Conservation (phyloP, 2,888 invertebrate genomes). For the Ischnura elegans region DNA sequence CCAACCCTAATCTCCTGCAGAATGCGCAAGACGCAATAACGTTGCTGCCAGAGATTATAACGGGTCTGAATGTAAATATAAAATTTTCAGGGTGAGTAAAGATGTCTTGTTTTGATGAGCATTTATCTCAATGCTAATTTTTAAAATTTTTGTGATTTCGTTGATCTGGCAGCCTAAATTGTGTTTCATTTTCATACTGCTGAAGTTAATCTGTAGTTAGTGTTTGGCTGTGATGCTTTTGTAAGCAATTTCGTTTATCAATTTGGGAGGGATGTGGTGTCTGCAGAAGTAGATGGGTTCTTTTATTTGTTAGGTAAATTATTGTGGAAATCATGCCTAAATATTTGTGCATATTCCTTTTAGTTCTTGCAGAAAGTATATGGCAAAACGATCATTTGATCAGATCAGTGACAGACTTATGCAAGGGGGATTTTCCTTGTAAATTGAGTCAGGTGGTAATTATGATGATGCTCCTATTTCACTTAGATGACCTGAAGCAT, state of each 20-base stretch:
- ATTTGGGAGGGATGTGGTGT: neutral
- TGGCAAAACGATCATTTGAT: too few species aligned
- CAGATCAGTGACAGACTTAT: too few species aligned
- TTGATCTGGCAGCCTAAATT: slow-evolving; percentile 34
- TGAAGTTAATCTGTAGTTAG: neutral
- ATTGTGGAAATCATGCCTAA: neutral
- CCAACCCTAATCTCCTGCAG: slow-evolving; percentile 79
- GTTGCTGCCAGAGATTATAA: slow-evolving; percentile 79
- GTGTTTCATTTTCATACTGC: neutral
- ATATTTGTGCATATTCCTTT: neutral
- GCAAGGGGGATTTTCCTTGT: too few species aligned
- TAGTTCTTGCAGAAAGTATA: neutral
- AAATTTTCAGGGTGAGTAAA: slow-evolving; percentile 76
- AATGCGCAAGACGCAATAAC: slow-evolving; percentile 80
- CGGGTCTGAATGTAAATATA: slow-evolving; percentile 81
- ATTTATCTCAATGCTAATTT: neutral
- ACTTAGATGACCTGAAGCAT: too few species aligned
- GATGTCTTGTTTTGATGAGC: neutral
- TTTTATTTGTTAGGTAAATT: neutral
- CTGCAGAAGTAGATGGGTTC: neutral
- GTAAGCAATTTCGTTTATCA: neutral
- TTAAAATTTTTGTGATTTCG: slow-evolving; percentile 25
- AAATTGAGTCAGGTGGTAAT: too few species aligned
- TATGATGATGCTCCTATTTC: too few species aligned
- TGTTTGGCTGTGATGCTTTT: neutral